Conservation (phyloP, 2,888 invertebrate genomes). For the Brenthis hecate region DNA sequence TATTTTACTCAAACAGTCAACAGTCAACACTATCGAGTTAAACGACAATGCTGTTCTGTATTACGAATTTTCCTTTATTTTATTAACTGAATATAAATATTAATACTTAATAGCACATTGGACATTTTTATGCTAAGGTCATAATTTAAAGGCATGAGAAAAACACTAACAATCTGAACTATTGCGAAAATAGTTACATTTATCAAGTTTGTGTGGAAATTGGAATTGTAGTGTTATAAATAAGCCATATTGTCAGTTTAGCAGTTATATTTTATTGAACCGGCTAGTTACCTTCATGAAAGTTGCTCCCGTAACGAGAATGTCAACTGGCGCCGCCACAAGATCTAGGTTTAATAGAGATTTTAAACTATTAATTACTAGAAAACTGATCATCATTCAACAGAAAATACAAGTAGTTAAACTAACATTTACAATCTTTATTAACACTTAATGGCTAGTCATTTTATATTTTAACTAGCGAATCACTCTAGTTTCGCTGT, state of each 20-base stretch:
- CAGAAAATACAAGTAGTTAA: constrained; percentile 12
- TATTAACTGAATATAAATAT: too few species aligned
- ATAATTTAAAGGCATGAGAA: neutral
- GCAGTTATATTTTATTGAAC: constrained; percentile 52
- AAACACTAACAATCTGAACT: too few species aligned
- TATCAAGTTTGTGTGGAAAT: constrained; percentile 23
- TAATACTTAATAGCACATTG: too few species aligned
- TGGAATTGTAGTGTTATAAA: constrained; percentile 27
- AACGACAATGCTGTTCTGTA: neutral
- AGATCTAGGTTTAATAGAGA: constrained; percentile 28
- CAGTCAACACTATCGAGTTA: neutral
- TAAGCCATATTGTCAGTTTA: constrained; percentile 39
- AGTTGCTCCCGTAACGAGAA: constrained; percentile 73
- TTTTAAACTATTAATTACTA: constrained; percentile 32
- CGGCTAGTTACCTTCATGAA: constrained; percentile 76
- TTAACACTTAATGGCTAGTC: neutral
- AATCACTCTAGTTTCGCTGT: too few species aligned
- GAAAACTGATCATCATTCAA: constrained; percentile 28
- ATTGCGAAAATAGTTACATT: neutral
- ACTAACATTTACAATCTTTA: neutral
- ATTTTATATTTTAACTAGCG: too few species aligned
- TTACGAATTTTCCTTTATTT: too few species aligned
- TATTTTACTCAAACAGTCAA: constrained; percentile 5
- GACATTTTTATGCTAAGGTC: too few species aligned
- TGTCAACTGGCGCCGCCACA: constrained; percentile 69